Percentiles rank a stretch among this genome's conserved stretches.
Evolutionary conservation across 2,113 vertebrate genomes (phyloP).

Genomic region (Condylura cristata): DNA sequence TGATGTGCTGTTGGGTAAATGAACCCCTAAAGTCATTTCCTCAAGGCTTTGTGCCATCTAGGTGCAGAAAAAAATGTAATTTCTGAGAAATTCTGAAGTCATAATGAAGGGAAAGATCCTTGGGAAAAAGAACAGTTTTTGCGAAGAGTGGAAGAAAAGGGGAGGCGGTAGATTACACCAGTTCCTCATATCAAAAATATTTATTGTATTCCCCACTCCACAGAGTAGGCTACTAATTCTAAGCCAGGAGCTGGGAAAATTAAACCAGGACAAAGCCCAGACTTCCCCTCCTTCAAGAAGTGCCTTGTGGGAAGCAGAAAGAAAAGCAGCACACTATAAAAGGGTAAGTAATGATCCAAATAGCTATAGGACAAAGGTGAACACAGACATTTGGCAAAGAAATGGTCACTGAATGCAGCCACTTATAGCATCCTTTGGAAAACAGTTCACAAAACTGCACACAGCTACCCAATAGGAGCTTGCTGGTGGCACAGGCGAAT

Average conservation of each 20-base stretch:
- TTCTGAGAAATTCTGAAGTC: slow-evolving; percentile 50
- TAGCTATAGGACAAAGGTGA: neutral
- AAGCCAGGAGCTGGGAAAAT: neutral
- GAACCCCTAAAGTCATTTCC: slow-evolving; percentile 62
- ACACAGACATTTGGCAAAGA: neutral
- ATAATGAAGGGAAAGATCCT: slow-evolving; percentile 32
- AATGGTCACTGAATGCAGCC: neutral
- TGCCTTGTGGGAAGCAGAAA: neutral
- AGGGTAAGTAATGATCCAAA: neutral
- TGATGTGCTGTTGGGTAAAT: slow-evolving; percentile 29
- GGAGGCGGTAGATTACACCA: slow-evolving; percentile 65
- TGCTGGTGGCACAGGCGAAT: neutral
- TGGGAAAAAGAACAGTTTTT: slow-evolving; percentile 45
- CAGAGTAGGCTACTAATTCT: neutral
- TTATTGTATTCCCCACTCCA: neutral
- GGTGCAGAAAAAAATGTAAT: slow-evolving; percentile 49
- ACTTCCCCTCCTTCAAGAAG: neutral
- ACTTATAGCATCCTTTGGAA: no score
- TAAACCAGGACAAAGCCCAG: neutral
- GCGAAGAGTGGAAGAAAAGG: neutral
- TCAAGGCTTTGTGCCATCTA: slow-evolving; percentile 35
- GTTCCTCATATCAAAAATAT: neutral
- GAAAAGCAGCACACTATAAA: neutral
- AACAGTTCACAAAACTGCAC: neutral
- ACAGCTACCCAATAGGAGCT: neutral